Base-by-base conservation (phyloP, 2,888 invertebrate genomes). In the Nomada lathburiana region DNA sequence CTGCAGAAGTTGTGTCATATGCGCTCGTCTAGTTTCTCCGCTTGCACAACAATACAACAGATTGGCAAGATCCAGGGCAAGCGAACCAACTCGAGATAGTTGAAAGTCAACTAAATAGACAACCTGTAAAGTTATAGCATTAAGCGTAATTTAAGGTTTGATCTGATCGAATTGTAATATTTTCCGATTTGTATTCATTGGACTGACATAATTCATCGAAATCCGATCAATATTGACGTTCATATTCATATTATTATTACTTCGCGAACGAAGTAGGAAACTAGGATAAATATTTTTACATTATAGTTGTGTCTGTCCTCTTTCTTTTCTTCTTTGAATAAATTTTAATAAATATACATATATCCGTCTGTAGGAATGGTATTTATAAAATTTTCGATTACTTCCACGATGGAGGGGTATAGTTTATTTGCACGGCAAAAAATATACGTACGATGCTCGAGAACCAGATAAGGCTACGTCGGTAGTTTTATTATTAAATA, bases 61-160 rank as follows among this genome's bases (percentile, higher is more conserved):
- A 93, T 95, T 96, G 2, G 95, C 95, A 87, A 97, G 94, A 92
- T 97, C 97, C 63, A 97, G 92, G 0, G 96, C 96, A 65, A 96
- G 95, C 0, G 97, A 97, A 44, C 96, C 96, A 87, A 96, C 96
- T 20, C 97, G 95, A 26, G 95, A 95, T 73, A 96, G 92, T 93
- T 97, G 97, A 92, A 97, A 97, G 91, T 97, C 97, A 44, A 97
- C 95, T 68, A 97, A 94, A 89, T 95, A 96, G 92, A 96, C 94
- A 69, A 87, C 95, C 96, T 96, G 93, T 89, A 85, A 80, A 71
- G 73, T 55, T 53, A 64, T 69, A 64, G 44, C 18, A 26, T 77
- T 83, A 72, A 72, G 50, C 18, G 53, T 55, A 75, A 57, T 29
- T 47, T 65, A 68, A 81, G 64, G 68, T 64, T 63, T 65, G 26